These are phyloP conservation scores for Pangasius djambal DNA, from an alignment of 2,797 vertebrate species.

Conservation along the genomic window DNA sequence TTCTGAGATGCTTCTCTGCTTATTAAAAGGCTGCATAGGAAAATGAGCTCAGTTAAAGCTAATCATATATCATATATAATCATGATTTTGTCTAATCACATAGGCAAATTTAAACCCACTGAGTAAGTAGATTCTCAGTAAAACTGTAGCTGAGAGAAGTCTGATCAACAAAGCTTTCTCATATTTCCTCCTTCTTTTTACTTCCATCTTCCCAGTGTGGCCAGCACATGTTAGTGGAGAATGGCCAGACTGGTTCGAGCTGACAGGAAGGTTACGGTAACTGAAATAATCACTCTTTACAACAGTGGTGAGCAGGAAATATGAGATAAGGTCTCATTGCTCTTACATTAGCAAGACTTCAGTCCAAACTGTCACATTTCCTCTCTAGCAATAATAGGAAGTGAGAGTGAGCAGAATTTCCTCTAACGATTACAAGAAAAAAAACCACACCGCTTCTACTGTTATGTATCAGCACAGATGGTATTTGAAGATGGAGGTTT, in stretches of 20 bases:
- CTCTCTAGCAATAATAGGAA: constrained; percentile 11
- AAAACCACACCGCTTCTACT: not conserved
- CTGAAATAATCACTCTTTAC: too few species aligned
- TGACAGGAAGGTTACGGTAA: too few species aligned
- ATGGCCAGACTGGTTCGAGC: too few species aligned
- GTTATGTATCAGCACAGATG: not conserved
- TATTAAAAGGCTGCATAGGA: not conserved
- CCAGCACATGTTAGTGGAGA: too few species aligned
- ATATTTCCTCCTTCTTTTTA: not conserved
- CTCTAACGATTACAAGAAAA: not conserved
- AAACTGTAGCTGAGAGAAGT: accelerated
- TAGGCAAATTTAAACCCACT: not conserved
- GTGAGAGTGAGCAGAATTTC: constrained; percentile 17
- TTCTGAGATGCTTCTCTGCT: too few species aligned
- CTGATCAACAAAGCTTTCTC: not conserved
- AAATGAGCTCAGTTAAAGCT: not conserved
- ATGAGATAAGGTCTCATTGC: not conserved
- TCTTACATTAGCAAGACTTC: not conserved
- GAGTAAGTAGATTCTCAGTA: not conserved
- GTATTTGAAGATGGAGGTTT: not conserved
- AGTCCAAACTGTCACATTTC: not conserved
- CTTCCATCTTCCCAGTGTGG: not conserved
- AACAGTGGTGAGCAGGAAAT: too few species aligned
- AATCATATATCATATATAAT: not conserved
- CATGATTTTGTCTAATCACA: too few species aligned